These are phyloP conservation scores for Phylloscopus collybita DNA, from an alignment of 2,797 vertebrate species.

Conservation along the genomic window DNA sequence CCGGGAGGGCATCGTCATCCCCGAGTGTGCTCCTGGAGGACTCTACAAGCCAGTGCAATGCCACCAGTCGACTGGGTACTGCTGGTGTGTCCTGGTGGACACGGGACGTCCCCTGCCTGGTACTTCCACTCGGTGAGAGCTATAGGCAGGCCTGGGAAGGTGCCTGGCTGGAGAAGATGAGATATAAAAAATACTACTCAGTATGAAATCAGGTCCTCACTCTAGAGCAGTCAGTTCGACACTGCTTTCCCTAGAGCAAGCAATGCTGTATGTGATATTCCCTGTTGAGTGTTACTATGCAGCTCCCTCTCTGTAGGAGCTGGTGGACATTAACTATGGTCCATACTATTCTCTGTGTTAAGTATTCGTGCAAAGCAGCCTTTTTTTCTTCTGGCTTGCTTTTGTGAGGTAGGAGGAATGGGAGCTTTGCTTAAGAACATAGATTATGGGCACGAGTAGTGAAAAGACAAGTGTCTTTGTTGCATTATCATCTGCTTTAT, in stretches of 20 bases:
- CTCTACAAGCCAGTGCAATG: slow-evolving; percentile 96
- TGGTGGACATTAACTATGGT: background rate
- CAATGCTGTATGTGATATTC: background rate
- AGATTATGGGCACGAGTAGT: background rate
- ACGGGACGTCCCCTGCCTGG: slow-evolving; percentile 95
- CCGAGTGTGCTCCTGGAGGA: slow-evolving; percentile 89
- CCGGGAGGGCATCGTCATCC: slow-evolving; percentile 90
- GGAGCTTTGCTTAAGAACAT: background rate
- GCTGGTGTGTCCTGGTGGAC: slow-evolving; percentile 97
- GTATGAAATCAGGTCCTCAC: background rate
- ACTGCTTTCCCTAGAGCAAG: background rate
- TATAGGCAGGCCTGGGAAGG: background rate
- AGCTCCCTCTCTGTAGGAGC: background rate
- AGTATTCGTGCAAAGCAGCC: background rate
- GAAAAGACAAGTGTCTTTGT: background rate
- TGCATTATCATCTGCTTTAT: background rate
- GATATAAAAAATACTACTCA: background rate
- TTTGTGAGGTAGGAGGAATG: background rate
- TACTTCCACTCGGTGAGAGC: slow-evolving; percentile 91
- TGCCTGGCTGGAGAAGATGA: background rate
- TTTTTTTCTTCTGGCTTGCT: background rate
- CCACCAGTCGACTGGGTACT: slow-evolving; percentile 98
- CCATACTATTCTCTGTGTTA: background rate
- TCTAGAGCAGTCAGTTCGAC: background rate
- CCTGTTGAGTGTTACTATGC: background rate